These are phyloP conservation scores for Ptyas mucosa DNA, from an alignment of 2,113 vertebrate species.

Conservation along the genomic window DNA sequence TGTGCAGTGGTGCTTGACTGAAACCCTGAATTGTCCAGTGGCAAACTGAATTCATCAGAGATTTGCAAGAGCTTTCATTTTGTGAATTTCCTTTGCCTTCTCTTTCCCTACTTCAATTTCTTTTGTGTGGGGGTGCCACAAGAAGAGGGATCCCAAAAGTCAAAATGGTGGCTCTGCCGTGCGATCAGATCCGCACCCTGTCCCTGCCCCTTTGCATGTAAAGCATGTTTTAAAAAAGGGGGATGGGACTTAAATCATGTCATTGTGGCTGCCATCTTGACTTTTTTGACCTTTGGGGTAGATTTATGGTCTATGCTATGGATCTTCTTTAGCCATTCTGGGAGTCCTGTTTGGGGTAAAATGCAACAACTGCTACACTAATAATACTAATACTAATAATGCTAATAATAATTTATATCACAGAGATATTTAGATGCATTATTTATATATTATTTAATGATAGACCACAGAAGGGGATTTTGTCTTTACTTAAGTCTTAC, in stretches of 20 bases:
- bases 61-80: not conserved
- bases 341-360: not conserved
- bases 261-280: not conserved
- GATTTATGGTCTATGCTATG: not conserved
- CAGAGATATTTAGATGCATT: not conserved
- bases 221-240: not conserved
- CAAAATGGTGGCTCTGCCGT: not conserved
- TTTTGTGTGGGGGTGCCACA: not conserved
- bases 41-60: not conserved
- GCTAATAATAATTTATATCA: slow-evolving; percentile 2
- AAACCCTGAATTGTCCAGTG: not conserved
- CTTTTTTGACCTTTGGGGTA: not conserved
- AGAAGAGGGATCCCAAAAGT: not conserved
- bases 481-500: not conserved
- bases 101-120: not conserved
- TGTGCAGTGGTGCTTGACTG: not conserved
- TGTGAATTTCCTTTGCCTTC: not conserved
- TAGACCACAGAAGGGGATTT: not conserved
- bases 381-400: not conserved
- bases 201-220: not conserved
- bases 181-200: not conserved
- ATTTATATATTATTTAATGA: slow-evolving; percentile 27
- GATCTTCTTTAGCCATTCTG: not conserved
- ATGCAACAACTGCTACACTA: not conserved
- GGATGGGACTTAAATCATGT: not conserved